Conservation (phyloP, 2,888 invertebrate genomes). For the Panorpa germanica region DNA sequence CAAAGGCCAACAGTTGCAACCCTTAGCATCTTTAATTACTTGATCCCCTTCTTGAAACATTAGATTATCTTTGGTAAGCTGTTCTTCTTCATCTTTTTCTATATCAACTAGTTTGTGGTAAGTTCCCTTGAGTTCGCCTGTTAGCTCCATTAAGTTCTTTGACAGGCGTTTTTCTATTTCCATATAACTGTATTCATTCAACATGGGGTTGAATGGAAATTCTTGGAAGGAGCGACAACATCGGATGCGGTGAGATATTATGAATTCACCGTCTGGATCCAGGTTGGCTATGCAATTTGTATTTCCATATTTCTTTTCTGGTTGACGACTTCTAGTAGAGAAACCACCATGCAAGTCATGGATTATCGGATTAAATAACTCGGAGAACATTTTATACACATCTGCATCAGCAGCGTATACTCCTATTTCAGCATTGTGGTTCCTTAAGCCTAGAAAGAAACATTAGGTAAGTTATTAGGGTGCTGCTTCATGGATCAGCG, state of each 20-base stretch:
- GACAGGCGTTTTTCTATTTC: constrained; percentile 36
- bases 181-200: constrained; percentile 37
- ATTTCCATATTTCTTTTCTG: constrained; percentile 40
- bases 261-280: constrained; percentile 37
- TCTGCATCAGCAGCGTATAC: too few species aligned
- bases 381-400: not conserved
- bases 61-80: constrained; percentile 40
- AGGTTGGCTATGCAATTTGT: constrained; percentile 34
- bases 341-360: constrained; percentile 25
- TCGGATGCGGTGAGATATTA: constrained; percentile 43
- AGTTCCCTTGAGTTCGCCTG: constrained; percentile 35
- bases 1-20: constrained; percentile 47
- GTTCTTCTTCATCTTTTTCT: constrained; percentile 33
- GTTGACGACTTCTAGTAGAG: constrained; percentile 30
- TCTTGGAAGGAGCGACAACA: constrained; percentile 38
- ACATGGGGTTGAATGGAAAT: constrained; percentile 44
- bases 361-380: constrained; percentile 7
- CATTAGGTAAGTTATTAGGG: too few species aligned
- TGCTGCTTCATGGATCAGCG: too few species aligned
- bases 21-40: constrained; percentile 32
- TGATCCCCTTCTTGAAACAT: constrained; percentile 43
- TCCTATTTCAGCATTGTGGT: too few species aligned
- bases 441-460: too few species aligned
- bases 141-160: constrained; percentile 23
- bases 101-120: constrained; percentile 36